These are phyloP conservation scores for human DNA, from an alignment of 2,113 vertebrate genomes.

Conservation along the genomic window GRCh38 chr5:95840501-95841000, in stretches of 20 bases:
- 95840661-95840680: no score
- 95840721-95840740: not conserved
- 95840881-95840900: no score
- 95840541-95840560: no score
- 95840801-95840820: not conserved
- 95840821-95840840: not conserved
- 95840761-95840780: not conserved
- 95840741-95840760: not conserved
- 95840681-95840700: no score
- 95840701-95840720: no score
- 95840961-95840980: not conserved
- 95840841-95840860: not conserved
- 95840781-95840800: not conserved
- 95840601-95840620: no score
- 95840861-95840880: not conserved
- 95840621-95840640: no score
- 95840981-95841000: fast-evolving
- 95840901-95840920: not conserved
- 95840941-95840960: not conserved
- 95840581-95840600: no score
- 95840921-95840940: not conserved
- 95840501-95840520: no score
- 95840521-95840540: no score
- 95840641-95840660: no score
- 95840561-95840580: no score